Evolutionary conservation across 2,888 invertebrate species (phyloP).

Genomic region (Ctena decussata): DNA sequence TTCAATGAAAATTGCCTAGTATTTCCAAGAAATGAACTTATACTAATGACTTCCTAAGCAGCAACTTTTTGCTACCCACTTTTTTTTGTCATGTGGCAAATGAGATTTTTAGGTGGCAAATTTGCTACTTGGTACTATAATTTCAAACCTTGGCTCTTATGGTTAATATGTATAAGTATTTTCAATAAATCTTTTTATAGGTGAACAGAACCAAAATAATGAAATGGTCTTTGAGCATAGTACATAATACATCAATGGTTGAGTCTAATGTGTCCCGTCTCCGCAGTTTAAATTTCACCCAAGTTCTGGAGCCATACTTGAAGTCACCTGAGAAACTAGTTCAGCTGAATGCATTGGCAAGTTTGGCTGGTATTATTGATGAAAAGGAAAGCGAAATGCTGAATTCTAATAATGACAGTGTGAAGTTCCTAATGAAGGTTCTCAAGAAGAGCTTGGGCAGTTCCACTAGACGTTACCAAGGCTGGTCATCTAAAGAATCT

Average conservation of each 20-base stretch:
- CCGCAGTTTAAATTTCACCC: constrained; percentile 46
- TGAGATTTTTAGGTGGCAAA: no score
- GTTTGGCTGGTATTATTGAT: constrained; percentile 70
- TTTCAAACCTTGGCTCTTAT: no score
- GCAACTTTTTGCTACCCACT: no score
- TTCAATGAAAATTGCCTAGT: no score
- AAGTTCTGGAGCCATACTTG: constrained; percentile 58
- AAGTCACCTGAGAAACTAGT: constrained; percentile 50
- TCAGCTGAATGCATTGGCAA: constrained; percentile 58
- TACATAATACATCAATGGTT: constrained; percentile 55
- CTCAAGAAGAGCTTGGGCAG: constrained; percentile 42
- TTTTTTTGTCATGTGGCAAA: no score
- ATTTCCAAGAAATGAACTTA: no score
- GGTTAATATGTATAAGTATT: no score
- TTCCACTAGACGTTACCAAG: constrained; percentile 27
- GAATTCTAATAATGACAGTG: constrained; percentile 45
- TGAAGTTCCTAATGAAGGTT: constrained; percentile 55
- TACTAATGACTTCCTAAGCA: no score
- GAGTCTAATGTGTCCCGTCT: constrained; percentile 17
- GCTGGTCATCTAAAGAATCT: constrained; percentile 65
- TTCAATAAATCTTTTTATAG: background rate
- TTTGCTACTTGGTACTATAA: no score
- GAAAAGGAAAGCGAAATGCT: constrained; percentile 71
- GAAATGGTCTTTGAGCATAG: background rate
- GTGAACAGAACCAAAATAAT: background rate